Evolutionary conservation across 1,140 invertebrate species (phyloP).

Genomic region (Drosophila virilis): DNA sequence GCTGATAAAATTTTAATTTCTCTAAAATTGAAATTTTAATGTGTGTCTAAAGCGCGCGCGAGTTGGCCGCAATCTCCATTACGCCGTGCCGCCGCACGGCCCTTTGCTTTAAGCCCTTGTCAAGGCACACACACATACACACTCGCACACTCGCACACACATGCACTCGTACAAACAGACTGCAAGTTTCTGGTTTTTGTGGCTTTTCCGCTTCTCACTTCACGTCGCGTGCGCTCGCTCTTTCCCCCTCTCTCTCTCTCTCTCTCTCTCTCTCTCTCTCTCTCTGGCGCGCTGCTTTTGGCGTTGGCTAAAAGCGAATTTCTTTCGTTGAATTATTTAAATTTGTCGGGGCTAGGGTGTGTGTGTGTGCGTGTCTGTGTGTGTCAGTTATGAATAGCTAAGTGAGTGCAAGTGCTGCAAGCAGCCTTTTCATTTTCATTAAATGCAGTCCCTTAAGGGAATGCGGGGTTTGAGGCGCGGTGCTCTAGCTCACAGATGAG

Average conservation of each 20-base stretch:
- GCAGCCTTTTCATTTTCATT: slow-evolving; percentile 45
- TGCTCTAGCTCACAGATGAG: neutral
- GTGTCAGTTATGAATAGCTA: slow-evolving; percentile 70
- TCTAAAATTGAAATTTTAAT: slow-evolving; percentile 75
- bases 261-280: slow-evolving; percentile 21
- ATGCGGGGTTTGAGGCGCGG: neutral
- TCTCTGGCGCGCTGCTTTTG: slow-evolving; percentile 34
- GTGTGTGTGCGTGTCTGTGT: slow-evolving; percentile 8
- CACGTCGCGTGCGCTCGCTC: neutral
- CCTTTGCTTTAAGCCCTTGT: slow-evolving; percentile 13
- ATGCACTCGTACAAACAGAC: neutral
- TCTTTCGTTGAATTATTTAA: slow-evolving; percentile 70
- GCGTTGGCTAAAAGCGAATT: slow-evolving; percentile 64
- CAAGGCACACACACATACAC: slow-evolving; percentile 3
- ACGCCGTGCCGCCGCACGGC: slow-evolving; percentile 13
- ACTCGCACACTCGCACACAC: slow-evolving; percentile 3
- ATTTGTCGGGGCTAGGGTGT: slow-evolving; percentile 39
- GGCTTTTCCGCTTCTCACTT: slow-evolving; percentile 27
- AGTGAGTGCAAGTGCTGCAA: slow-evolving; percentile 63
- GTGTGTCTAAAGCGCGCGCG: slow-evolving; percentile 57
- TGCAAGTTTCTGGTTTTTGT: slow-evolving; percentile 46
- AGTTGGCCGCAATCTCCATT: slow-evolving; percentile 37
- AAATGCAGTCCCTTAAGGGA: slow-evolving; percentile 11
- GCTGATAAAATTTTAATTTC: slow-evolving; percentile 74
- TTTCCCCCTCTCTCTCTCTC: neutral